A percentile compares a stretch with the other conserved stretches of the same genome.
These are phyloP conservation scores for Cryptophagus acutangulus DNA, from an alignment of 2,888 invertebrate species.

Conservation along the genomic window DNA sequence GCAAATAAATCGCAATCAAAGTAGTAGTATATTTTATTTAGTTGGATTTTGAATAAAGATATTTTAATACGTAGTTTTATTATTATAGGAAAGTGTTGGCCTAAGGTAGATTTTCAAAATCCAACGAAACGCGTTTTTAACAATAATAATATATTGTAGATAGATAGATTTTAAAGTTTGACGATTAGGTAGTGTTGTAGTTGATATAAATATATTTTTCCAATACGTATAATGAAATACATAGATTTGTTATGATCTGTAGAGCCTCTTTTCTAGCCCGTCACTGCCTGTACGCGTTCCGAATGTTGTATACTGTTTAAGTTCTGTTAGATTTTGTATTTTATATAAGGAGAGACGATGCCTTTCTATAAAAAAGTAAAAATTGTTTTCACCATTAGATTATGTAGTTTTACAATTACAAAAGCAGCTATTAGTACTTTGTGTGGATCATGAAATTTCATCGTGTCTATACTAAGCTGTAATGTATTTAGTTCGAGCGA, in stretches of 20 bases:
- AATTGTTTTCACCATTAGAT: constrained; percentile 4
- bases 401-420: constrained; percentile 14
- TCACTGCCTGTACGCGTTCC: constrained; percentile 12
- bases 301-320: too few relatives aligned
- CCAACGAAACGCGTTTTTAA: constrained; percentile 8
- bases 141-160: not conserved
- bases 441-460: constrained; percentile 47
- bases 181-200: constrained; percentile 16
- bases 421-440: constrained; percentile 28
- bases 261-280: constrained; percentile 29
- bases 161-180: constrained; percentile 6
- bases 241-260: constrained; percentile 10
- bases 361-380: not conserved
- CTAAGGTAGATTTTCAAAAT: constrained; percentile 15
- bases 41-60: too few relatives aligned
- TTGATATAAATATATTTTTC: constrained; percentile 20
- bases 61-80: too few relatives aligned
- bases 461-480: constrained; percentile 37
- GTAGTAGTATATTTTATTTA: too few relatives aligned
- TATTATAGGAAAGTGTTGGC: too few relatives aligned
- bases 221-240: constrained; percentile 10
- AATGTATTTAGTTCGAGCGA: constrained; percentile 32
- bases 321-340: too few relatives aligned
- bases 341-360: too few relatives aligned
- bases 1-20: too few relatives aligned